Evolutionary conservation across 2,113 vertebrate genomes (phyloP), one percentile per base, ranked within the genome.

Genomic region (Aldabrachelys gigantea): DNA sequence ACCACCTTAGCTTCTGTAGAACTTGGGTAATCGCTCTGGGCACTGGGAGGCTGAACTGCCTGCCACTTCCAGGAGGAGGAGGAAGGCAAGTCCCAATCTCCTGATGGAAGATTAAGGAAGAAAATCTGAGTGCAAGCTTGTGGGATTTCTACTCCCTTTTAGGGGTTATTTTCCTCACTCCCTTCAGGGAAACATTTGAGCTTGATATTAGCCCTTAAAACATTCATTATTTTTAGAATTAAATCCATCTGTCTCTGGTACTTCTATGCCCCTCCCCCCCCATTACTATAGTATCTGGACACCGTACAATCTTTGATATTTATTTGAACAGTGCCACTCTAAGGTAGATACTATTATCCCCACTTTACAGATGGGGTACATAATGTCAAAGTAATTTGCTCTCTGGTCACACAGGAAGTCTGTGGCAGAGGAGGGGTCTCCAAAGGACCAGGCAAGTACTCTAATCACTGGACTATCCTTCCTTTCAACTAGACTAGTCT

Each of bases 11-110:
- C 29, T 80, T 91, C 80, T 94, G 52, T 25, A n/a, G 50, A 75
- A 72, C 47, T 69, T 79, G 76, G 29, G 29, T 91, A 83, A 53
- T 90, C 50, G 52, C 52, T 80, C 50, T 4, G 1, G 38, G 11
- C 10, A 76, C 21, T 75, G 38, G 38, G 38, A 75, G 38, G 59
- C 69, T 41, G 38, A 17, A 25, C 0, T 0, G 19, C 22, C n/a
- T 0, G 0, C 75, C 17, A 35, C 86, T n/a, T 81, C 69, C 13
- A 31, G 19, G 72, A 94, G 80, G 38, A 5, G 91, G 80, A 49
- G n/a, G n/a, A 84, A 93, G 90, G 56, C 25, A 27, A 75, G 38
- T 41, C 84, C 52, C 35, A 4, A 59, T 41, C 65, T 4, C n/a
- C 47, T 82, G 27, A 17, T 1, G 5, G 25, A 44, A 44, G 72